Conservation (phyloP, 1,140 invertebrate genomes). For the Leptopilina clavipes region DNA sequence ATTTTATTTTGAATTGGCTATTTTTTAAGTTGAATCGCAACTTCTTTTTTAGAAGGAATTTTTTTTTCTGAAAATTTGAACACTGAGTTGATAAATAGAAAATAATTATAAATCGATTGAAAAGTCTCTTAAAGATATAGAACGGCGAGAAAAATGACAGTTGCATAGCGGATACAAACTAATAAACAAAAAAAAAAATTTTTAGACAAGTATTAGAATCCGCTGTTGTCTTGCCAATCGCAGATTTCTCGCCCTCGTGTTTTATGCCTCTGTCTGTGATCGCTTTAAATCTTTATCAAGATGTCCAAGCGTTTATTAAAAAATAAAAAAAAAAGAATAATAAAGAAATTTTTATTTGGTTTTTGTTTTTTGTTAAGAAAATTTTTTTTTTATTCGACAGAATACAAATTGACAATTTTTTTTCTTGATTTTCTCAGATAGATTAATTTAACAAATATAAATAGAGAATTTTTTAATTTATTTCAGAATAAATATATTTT, state of each 20-base stretch:
- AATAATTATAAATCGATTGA: constrained; percentile 57
- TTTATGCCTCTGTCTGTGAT: constrained; percentile 68
- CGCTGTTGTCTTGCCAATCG: constrained; percentile 39
- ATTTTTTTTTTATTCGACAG: no score
- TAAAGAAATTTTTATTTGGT: constrained; percentile 39
- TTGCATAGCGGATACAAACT: constrained; percentile 16
- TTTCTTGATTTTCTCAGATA: no score
- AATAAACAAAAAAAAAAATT: background rate
- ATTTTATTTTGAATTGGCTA: no score
- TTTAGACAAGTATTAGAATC: constrained; percentile 61
- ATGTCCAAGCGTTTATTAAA: constrained; percentile 62
- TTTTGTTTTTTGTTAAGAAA: background rate
- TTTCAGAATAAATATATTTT: background rate
- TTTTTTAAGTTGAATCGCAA: no score
- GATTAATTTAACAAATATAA: no score
- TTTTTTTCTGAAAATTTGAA: constrained; percentile 45
- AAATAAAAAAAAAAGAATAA: constrained; percentile 24
- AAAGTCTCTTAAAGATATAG: constrained; percentile 54
- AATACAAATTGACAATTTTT: no score
- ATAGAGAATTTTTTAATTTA: background rate
- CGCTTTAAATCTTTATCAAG: constrained; percentile 65
- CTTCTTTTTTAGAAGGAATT: background rate
- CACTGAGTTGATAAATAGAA: constrained; percentile 60
- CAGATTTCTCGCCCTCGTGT: constrained; percentile 44
- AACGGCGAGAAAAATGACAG: constrained; percentile 42